Evolutionary conservation across 2,888 invertebrate species (phyloP).

Genomic region (Drosophila cracens): DNA sequence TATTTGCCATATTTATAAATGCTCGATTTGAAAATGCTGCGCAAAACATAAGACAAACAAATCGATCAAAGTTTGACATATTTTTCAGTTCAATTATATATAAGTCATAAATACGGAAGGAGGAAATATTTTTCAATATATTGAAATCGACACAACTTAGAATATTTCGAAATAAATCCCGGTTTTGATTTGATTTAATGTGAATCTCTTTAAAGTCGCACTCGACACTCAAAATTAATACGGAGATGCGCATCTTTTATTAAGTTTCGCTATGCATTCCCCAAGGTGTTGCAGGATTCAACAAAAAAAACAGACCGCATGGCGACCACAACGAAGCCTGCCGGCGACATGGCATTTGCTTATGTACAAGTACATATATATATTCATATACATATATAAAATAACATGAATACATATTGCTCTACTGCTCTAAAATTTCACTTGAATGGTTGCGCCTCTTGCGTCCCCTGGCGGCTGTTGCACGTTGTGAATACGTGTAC

Average conservation of each 20-base stretch:
- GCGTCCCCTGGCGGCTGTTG: constrained; percentile 42
- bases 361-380: background rate
- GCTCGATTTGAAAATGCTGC: background rate
- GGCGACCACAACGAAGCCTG: constrained; percentile 39
- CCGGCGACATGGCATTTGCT: constrained; percentile 8
- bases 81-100: background rate
- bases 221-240: background rate
- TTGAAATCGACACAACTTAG: background rate
- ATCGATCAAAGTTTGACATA: background rate
- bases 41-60: background rate
- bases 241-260: constrained; percentile 12
- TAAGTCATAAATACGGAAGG: background rate
- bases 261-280: constrained; percentile 7
- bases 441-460: constrained; percentile 38
- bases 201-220: background rate
- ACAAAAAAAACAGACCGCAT: constrained; percentile 9
- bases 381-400: background rate
- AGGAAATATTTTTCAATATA: background rate
- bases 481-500: constrained; percentile 60
- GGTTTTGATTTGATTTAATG: background rate
- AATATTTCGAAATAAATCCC: background rate
- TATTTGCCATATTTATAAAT: background rate
- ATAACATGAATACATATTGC: constrained; percentile 5
- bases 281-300: constrained; percentile 14
- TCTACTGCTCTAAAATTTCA: constrained; percentile 39